Base-by-base conservation (phyloP, 2,797 vertebrate species). In the Craterocephalus amniculus region DNA sequence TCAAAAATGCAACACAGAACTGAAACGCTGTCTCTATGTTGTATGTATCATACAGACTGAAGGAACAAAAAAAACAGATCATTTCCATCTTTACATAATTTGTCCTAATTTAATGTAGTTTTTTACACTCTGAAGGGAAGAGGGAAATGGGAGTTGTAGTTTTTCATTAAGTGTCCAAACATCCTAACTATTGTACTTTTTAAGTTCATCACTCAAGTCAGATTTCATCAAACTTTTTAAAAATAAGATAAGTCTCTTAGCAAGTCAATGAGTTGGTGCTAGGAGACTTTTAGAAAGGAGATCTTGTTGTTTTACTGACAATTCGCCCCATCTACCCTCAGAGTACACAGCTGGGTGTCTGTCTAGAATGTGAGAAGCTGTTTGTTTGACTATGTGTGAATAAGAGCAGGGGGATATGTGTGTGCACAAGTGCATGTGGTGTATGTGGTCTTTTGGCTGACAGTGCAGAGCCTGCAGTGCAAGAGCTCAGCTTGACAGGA, bases 401-500 rank as follows among this genome's bases (percentile, higher is more conserved):
- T n/a, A 66, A 51, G 58, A 59, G 70, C 3, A 4, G 24, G 60
- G 57, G 18, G 40, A 56, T 65, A 38, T 64, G 55, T 69, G 57
- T 79, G 67, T 69, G 63, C 57, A 34, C n/a, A 63, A 63, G 35
- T 52, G 65, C 32, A 20, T 58, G 75, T 78, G 70, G 45, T 65
- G 63, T 80, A 71, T 86, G 84, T 81, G 80, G 68, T 83, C 70
- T 79, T 73, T 71, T 85, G 75, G 80, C 79, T 76, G 67, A 85
- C 60, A 51, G 63, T 54, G 57, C 31, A 56, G 51, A 63, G 81
- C 70, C 74, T 80, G 73, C 72, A 86, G 85, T 67, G 80, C 58
- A 72, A 69, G 40, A 35, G 48, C 80, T 74, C 87, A 84, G 81
- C 84, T 77, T 85, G 85, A 89, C 81, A 90, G 83, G 78, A 87